Conservation (phyloP, 2,113 vertebrate genomes). For the Eolophus roseicapilla region DNA sequence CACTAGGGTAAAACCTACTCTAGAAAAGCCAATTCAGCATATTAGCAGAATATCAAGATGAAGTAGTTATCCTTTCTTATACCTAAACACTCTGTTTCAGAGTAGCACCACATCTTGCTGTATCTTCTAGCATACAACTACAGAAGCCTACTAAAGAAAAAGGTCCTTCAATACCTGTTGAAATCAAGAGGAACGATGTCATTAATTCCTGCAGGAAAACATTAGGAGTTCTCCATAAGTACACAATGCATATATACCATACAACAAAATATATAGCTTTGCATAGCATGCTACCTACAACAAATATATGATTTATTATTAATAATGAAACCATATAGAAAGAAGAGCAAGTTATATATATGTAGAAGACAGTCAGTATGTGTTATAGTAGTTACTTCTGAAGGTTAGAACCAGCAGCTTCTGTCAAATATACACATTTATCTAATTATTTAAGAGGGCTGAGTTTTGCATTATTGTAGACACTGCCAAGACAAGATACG, state of each 20-base stretch:
- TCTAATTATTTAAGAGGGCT: constrained; percentile 52
- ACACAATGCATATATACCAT: not conserved
- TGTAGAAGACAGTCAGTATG: not conserved
- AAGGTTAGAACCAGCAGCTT: not conserved
- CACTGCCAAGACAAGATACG: constrained; percentile 35
- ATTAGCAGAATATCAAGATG: not conserved
- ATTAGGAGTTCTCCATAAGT: not conserved
- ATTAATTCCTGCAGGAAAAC: not conserved
- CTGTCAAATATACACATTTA: constrained; percentile 46
- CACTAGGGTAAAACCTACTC: not conserved
- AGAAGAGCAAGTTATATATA: not conserved
- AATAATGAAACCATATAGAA: not conserved
- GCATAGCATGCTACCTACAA: not conserved
- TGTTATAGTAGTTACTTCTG: not conserved
- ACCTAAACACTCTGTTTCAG: not conserved
- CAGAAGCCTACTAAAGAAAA: not conserved
- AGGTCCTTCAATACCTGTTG: not conserved
- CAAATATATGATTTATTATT: not conserved
- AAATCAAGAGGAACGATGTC: not conserved
- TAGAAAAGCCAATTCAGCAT: not conserved
- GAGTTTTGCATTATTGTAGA: constrained; percentile 25
- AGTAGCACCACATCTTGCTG: not conserved
- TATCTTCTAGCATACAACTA: not conserved
- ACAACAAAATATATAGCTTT: not conserved
- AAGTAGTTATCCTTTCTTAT: not conserved